A percentile compares a stretch with the other conserved stretches of the same genome.
Conservation (phyloP, 2,113 vertebrate species). For the Athene noctua region DNA sequence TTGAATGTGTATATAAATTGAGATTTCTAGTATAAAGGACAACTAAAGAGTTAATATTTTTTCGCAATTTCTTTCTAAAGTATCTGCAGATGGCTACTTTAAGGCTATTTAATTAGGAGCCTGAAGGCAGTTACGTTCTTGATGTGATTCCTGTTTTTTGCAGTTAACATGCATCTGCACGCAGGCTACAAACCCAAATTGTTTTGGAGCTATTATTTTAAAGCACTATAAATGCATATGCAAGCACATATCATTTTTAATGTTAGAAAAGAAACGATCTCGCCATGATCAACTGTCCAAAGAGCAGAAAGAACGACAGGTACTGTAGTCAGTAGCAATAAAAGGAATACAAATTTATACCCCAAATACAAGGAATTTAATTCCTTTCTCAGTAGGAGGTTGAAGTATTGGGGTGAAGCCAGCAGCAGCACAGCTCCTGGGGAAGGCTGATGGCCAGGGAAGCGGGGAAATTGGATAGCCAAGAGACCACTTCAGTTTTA, state of each 20-base stretch:
- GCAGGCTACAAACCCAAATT: not conserved
- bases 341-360: not conserved
- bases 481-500: not conserved
- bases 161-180: constrained; percentile 9
- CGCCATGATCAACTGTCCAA: not conserved
- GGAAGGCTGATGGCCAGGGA: not conserved
- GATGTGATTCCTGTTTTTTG: not conserved
- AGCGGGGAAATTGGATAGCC: not conserved
- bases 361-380: rapidly evolving
- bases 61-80: not conserved
- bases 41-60: not conserved
- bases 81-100: constrained; percentile 46
- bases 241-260: not conserved
- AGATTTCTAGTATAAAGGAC: not conserved
- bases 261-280: not conserved
- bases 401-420: not conserved
- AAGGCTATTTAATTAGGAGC: constrained; percentile 41
- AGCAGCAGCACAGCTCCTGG: not conserved
- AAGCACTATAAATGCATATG: not conserved
- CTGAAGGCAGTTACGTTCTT: constrained; percentile 16
- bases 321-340: not conserved
- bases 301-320: not conserved
- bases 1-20: rapidly evolving
- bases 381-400: not conserved
- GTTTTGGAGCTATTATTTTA: not conserved